These are phyloP conservation scores for Suncus etruscus DNA, from an alignment of 2,113 vertebrate species.

Conservation along the genomic window DNA sequence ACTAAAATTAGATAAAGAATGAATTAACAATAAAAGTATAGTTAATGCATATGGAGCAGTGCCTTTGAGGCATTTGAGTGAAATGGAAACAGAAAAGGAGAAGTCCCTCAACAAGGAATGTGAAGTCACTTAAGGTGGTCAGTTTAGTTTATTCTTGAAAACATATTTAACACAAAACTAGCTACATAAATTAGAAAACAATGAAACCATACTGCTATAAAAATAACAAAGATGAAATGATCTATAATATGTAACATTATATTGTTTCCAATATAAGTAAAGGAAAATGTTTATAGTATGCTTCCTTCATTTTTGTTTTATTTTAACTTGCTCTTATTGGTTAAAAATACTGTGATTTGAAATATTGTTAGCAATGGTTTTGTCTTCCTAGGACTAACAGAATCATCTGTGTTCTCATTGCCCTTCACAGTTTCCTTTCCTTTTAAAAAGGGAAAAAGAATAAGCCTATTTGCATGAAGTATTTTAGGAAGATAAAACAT, in stretches of 20 bases:
- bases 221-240: neutral
- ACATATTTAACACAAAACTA: neutral
- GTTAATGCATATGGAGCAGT: neutral
- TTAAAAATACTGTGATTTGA: too few species aligned
- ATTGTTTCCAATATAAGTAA: neutral
- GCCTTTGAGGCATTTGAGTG: neutral
- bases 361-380: too few species aligned
- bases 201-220: neutral
- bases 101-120: neutral
- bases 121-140: neutral
- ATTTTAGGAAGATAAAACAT: neutral
- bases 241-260: neutral
- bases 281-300: neutral
- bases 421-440: neutral
- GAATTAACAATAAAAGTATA: neutral
- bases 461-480: neutral
- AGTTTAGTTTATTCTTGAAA: neutral
- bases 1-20: neutral
- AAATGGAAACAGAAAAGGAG: neutral
- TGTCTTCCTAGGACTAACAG: too few species aligned
- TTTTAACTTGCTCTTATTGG: too few species aligned
- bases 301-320: neutral
- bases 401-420: too few species aligned
- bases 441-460: neutral
- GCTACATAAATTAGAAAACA: neutral